Conservation (phyloP, 2,888 invertebrate genomes). For the Venusia cambrica region DNA sequence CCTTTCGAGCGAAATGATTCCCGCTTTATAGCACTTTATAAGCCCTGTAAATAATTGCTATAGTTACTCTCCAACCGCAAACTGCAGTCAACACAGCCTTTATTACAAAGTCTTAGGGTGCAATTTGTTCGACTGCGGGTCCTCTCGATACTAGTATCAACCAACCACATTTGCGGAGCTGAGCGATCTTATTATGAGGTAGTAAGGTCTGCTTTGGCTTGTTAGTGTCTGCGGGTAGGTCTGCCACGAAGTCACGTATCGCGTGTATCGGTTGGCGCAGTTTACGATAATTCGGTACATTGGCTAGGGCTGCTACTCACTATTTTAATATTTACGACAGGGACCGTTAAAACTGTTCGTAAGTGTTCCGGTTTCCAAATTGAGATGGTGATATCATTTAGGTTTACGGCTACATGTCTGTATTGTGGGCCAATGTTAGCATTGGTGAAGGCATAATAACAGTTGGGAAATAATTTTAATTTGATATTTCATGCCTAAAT, state of each 20-base stretch:
- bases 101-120: constrained; percentile 23
- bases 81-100: constrained; percentile 9
- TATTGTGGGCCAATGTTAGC: no score
- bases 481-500: no score
- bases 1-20: constrained; percentile 31
- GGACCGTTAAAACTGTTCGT: constrained; percentile 30
- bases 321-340: constrained; percentile 34
- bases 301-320: constrained; percentile 34
- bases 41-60: constrained; percentile 37
- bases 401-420: constrained; percentile 13
- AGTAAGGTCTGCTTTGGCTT: constrained; percentile 24
- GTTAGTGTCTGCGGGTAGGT: constrained; percentile 15
- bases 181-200: constrained; percentile 6
- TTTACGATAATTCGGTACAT: constrained; percentile 42
- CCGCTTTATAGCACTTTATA: constrained; percentile 34
- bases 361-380: constrained; percentile 31
- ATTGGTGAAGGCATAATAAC: no score
- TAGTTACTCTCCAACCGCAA: constrained; percentile 23
- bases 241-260: constrained; percentile 34
- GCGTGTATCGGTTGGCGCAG: constrained; percentile 38
- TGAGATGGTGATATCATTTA: constrained; percentile 24
- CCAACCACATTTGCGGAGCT: constrained; percentile 13
- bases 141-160: constrained; percentile 11
- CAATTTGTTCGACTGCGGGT: constrained; percentile 15
- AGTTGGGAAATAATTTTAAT: no score